Conservation (phyloP, 2,888 invertebrate species). For the Nymphalis urticae region DNA sequence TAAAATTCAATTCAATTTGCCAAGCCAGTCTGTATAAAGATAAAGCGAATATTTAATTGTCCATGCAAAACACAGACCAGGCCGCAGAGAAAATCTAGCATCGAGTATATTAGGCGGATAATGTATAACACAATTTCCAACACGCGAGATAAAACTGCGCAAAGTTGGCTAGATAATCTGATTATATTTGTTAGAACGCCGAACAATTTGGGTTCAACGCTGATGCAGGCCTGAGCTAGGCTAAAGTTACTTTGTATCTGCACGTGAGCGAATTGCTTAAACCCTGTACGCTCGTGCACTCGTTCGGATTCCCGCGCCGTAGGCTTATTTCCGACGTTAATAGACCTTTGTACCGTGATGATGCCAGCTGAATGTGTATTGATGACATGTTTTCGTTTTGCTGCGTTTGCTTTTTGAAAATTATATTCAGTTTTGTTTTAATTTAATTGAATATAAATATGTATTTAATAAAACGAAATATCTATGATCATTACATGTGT, state of each 20-base stretch:
- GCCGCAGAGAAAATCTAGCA: constrained; percentile 17
- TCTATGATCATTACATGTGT: too few relatives aligned
- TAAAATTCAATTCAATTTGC: neutral
- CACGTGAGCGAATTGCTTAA: constrained; percentile 56
- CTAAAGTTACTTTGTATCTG: constrained; percentile 45
- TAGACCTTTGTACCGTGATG: constrained; percentile 47
- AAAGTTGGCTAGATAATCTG: constrained; percentile 33
- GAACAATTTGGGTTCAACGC: constrained; percentile 39
- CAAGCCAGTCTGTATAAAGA: neutral
- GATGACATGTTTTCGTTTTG: constrained; percentile 1
- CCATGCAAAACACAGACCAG: neutral
- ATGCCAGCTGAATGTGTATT: constrained; percentile 31
- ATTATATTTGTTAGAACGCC: constrained; percentile 38
- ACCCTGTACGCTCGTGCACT: constrained; percentile 45
- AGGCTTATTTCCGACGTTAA: constrained; percentile 55
- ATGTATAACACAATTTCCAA: constrained; percentile 20
- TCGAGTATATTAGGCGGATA: constrained; percentile 21
- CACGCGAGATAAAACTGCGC: constrained; percentile 24
- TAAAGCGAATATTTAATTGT: neutral
- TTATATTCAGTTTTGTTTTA: neutral
- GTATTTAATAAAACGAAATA: neutral
- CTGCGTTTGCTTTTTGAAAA: neutral
- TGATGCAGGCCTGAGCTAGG: constrained; percentile 41
- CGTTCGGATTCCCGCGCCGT: constrained; percentile 57
- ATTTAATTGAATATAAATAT: neutral